phyloP scores from a whole-genome alignment of 2,888 invertebrate genomes.

The Zygothrica quintamaculata region DNA sequence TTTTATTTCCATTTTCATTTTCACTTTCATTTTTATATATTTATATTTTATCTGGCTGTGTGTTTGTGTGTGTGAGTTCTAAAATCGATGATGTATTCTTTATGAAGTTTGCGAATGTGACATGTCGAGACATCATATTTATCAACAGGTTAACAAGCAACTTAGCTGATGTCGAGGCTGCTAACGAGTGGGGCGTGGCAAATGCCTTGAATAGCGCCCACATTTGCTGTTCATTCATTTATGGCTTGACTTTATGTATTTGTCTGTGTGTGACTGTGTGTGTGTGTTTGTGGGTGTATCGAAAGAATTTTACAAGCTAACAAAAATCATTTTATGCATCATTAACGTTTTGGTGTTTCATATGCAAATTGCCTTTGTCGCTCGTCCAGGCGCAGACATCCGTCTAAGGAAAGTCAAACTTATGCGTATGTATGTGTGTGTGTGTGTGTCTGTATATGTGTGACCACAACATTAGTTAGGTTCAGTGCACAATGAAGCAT shows the following conservation, averaged over 20 bases:
- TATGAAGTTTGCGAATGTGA: slow-evolving; percentile 40
- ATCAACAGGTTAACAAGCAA: slow-evolving; percentile 79
- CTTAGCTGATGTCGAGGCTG: slow-evolving; percentile 46
- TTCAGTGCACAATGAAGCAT: slow-evolving; percentile 68
- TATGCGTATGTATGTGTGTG: slow-evolving; percentile 21
- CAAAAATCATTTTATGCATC: slow-evolving; percentile 78
- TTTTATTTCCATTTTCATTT: slow-evolving; percentile 1
- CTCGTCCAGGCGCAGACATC: slow-evolving; percentile 52
- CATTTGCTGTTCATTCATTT: slow-evolving; percentile 72
- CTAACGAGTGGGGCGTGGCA: slow-evolving; percentile 41
- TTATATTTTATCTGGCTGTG: neutral
- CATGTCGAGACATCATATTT: slow-evolving; percentile 55
- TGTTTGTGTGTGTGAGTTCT: neutral
- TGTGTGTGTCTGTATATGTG: slow-evolving; percentile 35
- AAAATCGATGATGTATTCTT: slow-evolving; percentile 66
- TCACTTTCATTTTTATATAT: neutral
- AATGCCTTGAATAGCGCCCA: slow-evolving; percentile 15
- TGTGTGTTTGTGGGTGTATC: slow-evolving; percentile 13
- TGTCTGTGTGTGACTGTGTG: slow-evolving; percentile 20
- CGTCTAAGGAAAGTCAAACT: slow-evolving; percentile 74
- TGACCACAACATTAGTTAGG: slow-evolving; percentile 74
- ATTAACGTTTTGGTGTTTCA: slow-evolving; percentile 80
- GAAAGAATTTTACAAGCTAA: slow-evolving; percentile 77
- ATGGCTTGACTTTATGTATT: slow-evolving; percentile 57
- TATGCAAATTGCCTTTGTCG: slow-evolving; percentile 65